A percentile compares a stretch with the other conserved stretches of the same genome.
Conservation (phyloP, 2,797 vertebrate species). For the Leptatherina wallacei region DNA sequence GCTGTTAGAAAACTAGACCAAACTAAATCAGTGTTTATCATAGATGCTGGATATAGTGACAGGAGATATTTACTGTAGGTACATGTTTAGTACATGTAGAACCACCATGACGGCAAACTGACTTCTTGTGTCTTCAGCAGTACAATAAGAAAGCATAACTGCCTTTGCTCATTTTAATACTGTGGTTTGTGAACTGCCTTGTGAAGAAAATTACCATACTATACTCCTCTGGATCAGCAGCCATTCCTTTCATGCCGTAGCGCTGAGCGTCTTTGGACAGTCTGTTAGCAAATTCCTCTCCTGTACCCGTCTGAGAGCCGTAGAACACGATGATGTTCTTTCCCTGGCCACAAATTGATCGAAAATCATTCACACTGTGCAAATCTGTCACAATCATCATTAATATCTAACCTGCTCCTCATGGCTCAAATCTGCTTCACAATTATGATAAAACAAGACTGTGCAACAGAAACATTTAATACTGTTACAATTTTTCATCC, state of each 20-base stretch:
- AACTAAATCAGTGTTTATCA: not conserved
- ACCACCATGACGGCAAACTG: not conserved
- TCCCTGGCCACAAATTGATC: conserved; percentile 70
- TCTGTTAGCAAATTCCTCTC: conserved; percentile 94
- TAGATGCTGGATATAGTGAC: not conserved
- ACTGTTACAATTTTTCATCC: no score
- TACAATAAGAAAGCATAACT: not conserved
- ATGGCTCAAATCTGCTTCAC: not conserved
- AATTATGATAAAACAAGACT: not conserved
- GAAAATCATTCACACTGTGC: conserved; percentile 9
- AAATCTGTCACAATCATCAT: not conserved
- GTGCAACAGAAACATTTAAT: no score
- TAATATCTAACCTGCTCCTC: not conserved
- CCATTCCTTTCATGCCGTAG: conserved; percentile 96
- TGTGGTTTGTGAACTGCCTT: conserved; percentile 11
- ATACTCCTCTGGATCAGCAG: conserved; percentile 96
- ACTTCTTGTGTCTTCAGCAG: not conserved
- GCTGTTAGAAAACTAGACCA: not conserved
- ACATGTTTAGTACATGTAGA: not conserved
- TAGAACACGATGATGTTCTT: conserved; percentile 97
- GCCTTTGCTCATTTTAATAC: conserved; percentile 9
- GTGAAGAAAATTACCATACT: conserved; percentile 86
- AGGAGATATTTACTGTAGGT: not conserved
- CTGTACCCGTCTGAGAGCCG: conserved; percentile 97
- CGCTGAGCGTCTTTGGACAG: conserved; percentile 96